Evolutionary conservation across 2,888 invertebrate species (phyloP).

Genomic region (Chrysina gloriosa): DNA sequence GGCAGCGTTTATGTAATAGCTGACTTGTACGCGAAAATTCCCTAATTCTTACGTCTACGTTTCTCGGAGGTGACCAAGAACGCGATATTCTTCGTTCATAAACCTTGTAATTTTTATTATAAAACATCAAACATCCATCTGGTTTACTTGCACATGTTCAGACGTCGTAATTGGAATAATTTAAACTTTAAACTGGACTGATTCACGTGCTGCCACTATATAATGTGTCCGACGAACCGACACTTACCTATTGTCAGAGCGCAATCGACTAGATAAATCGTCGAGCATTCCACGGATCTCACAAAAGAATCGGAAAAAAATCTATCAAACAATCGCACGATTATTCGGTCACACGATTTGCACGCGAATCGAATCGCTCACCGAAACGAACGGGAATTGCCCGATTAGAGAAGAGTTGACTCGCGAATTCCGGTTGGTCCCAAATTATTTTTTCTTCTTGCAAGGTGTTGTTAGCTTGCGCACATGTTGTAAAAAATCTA

Average conservation of each 20-base stretch:
- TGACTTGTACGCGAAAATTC: no score
- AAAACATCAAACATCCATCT: no score
- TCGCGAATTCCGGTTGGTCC: background rate
- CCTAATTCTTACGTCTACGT: no score
- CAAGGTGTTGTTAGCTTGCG: no score
- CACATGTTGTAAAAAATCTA: no score
- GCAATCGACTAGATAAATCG: slow-evolving; percentile 46
- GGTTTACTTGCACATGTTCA: background rate
- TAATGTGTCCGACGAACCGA: slow-evolving; percentile 47
- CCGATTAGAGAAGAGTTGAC: background rate
- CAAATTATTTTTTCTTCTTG: no score
- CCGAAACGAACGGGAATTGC: background rate
- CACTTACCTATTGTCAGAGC: slow-evolving; percentile 44
- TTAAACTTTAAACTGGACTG: slow-evolving; percentile 40
- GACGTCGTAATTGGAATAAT: no score
- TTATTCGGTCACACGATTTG: slow-evolving; percentile 23
- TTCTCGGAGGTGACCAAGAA: no score
- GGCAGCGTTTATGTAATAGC: no score
- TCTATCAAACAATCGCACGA: slow-evolving; percentile 6
- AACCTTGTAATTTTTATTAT: no score
- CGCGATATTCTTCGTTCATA: no score
- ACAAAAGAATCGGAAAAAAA: background rate
- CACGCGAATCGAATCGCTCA: background rate
- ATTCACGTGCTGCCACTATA: slow-evolving; percentile 49
- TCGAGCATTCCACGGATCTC: slow-evolving; percentile 19